Evolutionary conservation across 2,888 invertebrate genomes (phyloP).

Genomic region (Aphrophora alni): DNA sequence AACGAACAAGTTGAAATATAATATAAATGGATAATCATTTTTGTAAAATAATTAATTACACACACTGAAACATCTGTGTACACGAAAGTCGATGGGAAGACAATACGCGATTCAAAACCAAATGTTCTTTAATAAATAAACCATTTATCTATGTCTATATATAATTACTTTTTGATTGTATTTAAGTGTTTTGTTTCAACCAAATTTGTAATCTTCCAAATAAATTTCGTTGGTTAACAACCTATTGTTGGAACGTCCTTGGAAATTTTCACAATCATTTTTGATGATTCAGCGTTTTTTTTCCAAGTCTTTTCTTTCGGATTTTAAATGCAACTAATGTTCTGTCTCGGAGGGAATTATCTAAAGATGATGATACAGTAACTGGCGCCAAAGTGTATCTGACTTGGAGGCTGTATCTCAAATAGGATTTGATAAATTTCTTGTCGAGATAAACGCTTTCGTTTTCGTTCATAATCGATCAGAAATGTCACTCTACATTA

Average conservation of each 20-base stretch:
- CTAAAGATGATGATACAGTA: no score
- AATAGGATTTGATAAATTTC: no score
- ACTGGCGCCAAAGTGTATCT: no score
- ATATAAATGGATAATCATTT: neutral
- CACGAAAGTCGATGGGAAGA: neutral
- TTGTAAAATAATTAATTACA: neutral
- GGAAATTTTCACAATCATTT: neutral
- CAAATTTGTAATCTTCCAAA: neutral
- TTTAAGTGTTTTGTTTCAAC: neutral
- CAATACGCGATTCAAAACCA: neutral
- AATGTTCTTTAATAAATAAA: conserved; percentile 2
- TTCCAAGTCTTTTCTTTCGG: no score
- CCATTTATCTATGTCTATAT: neutral
- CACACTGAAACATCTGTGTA: neutral
- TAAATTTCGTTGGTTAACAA: neutral
- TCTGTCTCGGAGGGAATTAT: no score
- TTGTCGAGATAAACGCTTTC: no score
- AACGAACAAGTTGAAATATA: neutral
- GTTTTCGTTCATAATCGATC: no score
- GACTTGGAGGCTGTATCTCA: no score
- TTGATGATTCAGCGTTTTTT: neutral
- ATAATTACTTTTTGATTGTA: conserved; percentile 9
- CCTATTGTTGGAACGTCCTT: neutral
- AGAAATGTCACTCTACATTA: no score
- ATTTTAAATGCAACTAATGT: no score